A percentile compares a stretch with the other conserved stretches of the same genome.
phyloP scores from a whole-genome alignment of 2,888 invertebrate species.

The Ophion costatus region DNA sequence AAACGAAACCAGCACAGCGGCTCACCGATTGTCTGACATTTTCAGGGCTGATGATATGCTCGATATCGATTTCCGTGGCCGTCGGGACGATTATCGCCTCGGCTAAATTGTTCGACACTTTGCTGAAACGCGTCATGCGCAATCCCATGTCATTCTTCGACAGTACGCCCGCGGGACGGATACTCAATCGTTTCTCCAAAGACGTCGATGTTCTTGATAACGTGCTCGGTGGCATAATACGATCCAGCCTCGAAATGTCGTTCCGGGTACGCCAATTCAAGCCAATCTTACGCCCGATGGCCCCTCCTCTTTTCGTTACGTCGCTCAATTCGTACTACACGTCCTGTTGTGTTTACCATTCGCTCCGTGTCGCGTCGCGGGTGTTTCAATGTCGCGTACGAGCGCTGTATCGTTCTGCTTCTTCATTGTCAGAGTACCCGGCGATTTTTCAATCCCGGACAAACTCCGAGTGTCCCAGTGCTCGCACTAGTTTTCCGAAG shows the following conservation, averaged over 20 bases:
- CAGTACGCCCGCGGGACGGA: conserved; percentile 88
- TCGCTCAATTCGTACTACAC: background rate
- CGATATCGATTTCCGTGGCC: conserved; percentile 86
- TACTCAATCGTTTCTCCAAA: conserved; percentile 88
- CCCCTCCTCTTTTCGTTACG: background rate
- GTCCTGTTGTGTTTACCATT: background rate
- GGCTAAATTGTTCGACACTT: conserved; percentile 85
- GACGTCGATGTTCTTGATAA: conserved; percentile 88
- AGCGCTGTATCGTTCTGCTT: too few species aligned
- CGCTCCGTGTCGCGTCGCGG: too few species aligned
- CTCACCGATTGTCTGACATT: conserved; percentile 56
- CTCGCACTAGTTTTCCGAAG: conserved; percentile 2
- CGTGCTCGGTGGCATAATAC: conserved; percentile 85
- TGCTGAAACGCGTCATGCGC: conserved; percentile 86
- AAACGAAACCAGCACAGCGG: too few species aligned
- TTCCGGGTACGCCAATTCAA: conserved; percentile 76
- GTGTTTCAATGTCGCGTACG: too few species aligned
- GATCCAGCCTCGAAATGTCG: conserved; percentile 82
- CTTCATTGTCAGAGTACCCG: too few species aligned
- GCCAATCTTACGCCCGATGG: conserved; percentile 7
- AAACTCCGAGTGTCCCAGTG: too few species aligned
- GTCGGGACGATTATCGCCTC: conserved; percentile 87
- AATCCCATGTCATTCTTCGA: conserved; percentile 90
- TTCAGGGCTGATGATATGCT: conserved; percentile 84
- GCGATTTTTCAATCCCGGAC: too few species aligned